phyloP scores from a whole-genome alignment of 2,113 vertebrate species.

The Chinchilla lanigera region DNA sequence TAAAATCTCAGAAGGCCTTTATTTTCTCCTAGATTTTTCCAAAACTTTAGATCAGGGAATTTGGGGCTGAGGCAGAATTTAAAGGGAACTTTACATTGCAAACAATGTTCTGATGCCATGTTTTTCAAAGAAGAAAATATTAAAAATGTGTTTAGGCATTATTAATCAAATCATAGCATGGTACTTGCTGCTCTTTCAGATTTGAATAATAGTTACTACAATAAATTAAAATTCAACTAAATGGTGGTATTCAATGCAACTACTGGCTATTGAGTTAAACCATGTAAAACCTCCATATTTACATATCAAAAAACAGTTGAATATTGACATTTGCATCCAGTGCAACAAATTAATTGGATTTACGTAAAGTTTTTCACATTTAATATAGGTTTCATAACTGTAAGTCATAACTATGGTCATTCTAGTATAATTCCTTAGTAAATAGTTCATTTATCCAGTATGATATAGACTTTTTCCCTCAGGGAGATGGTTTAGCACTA shows the following conservation, averaged over 20 bases:
- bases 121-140: slow-evolving; percentile 1
- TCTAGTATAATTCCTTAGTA: slow-evolving; percentile 40
- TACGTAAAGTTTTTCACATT: slow-evolving; percentile 9
- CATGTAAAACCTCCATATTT: neutral
- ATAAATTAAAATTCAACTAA: slow-evolving; percentile 60
- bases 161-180: slow-evolving; percentile 5
- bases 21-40: neutral
- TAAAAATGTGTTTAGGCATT: neutral
- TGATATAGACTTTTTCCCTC: neutral
- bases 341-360: neutral
- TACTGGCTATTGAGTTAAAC: neutral
- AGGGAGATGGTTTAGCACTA: neutral
- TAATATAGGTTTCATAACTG: neutral
- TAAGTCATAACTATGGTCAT: neutral
- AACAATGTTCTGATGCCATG: neutral
- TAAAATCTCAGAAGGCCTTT: slow-evolving; percentile 22
- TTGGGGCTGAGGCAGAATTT: neutral
- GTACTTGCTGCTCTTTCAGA: neutral
- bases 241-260: neutral
- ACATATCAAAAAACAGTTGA: neutral
- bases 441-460: slow-evolving; percentile 16
- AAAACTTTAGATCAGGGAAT: neutral
- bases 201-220: slow-evolving; percentile 6
- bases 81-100: neutral
- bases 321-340: slow-evolving; percentile 16